Evolutionary conservation across 2,797 vertebrate genomes (phyloP).

Genomic region (Hippocampus kuda): DNA sequence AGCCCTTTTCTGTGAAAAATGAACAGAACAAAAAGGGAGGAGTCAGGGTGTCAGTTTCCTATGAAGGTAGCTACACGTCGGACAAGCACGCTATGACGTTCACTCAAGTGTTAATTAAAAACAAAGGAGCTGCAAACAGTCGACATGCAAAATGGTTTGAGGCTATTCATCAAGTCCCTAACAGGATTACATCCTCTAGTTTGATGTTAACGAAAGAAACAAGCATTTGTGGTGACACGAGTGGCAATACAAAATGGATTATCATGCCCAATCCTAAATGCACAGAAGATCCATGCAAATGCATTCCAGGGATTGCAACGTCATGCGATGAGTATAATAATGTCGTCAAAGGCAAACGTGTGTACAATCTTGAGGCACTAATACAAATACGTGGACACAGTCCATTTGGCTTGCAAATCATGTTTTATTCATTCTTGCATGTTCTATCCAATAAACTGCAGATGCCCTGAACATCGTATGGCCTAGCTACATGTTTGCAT

Average conservation of each 20-base stretch:
- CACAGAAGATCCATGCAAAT: constrained; percentile 44
- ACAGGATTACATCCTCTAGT: not conserved
- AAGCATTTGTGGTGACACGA: constrained; percentile 12
- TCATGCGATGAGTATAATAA: constrained; percentile 43
- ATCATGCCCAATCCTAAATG: constrained; percentile 29
- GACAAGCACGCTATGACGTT: constrained; percentile 49
- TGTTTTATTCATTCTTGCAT: not conserved
- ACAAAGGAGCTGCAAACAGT: constrained; percentile 21
- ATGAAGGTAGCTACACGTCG: constrained; percentile 19
- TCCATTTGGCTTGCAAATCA: not conserved
- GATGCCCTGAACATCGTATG: constrained; percentile 4
- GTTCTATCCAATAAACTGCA: not conserved
- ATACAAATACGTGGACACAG: not conserved
- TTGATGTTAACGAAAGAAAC: constrained; percentile 21
- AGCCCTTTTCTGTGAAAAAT: constrained; percentile 91
- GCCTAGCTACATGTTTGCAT: constrained; percentile 35
- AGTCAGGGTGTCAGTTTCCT: constrained; percentile 47
- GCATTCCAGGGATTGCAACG: constrained; percentile 33
- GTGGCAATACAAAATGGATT: constrained; percentile 19
- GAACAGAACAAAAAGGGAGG: constrained; percentile 56
- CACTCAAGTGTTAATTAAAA: constrained; percentile 35
- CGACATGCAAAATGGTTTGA: constrained; percentile 41
- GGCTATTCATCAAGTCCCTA: not conserved
- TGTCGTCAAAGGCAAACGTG: not conserved
- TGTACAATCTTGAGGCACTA: not conserved